Conservation (phyloP, 2,797 vertebrate genomes). For the Clarias laeviceps region DNA sequence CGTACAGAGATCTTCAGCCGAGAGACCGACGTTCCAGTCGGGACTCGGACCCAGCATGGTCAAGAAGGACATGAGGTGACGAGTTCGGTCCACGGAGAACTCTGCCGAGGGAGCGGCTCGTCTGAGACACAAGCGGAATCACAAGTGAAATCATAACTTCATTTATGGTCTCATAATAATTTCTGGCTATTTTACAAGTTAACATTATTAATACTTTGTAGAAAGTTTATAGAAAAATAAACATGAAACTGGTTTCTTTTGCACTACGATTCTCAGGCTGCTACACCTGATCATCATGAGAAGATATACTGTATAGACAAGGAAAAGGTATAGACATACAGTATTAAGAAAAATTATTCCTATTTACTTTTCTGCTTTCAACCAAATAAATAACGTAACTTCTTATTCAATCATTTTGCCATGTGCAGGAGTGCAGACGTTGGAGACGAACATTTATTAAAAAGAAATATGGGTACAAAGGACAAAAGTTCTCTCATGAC, state of each 20-base stretch:
- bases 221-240: background rate
- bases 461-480: background rate
- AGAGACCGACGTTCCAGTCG: slow-evolving; percentile 95
- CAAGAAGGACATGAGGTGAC: slow-evolving; percentile 97
- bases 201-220: background rate
- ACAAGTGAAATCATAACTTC: background rate
- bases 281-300: background rate
- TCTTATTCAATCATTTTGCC: background rate
- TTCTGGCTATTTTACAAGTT: background rate
- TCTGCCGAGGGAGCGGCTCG: slow-evolving; percentile 95
- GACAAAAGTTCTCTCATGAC: background rate
- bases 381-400: background rate
- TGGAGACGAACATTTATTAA: background rate
- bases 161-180: background rate
- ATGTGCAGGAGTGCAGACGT: background rate
- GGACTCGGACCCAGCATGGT: slow-evolving; percentile 97
- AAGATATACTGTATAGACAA: background rate
- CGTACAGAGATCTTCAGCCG: slow-evolving; percentile 94
- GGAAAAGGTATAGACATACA: no score
- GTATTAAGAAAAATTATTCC: no score
- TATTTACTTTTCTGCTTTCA: background rate
- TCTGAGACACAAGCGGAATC: slow-evolving; percentile 65
- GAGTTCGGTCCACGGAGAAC: slow-evolving; percentile 93
- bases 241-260: background rate
- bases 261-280: background rate